Percentiles rank a stretch among this genome's conserved stretches.
phyloP scores from a whole-genome alignment of 2,888 invertebrate genomes.

The Blera fallax region DNA sequence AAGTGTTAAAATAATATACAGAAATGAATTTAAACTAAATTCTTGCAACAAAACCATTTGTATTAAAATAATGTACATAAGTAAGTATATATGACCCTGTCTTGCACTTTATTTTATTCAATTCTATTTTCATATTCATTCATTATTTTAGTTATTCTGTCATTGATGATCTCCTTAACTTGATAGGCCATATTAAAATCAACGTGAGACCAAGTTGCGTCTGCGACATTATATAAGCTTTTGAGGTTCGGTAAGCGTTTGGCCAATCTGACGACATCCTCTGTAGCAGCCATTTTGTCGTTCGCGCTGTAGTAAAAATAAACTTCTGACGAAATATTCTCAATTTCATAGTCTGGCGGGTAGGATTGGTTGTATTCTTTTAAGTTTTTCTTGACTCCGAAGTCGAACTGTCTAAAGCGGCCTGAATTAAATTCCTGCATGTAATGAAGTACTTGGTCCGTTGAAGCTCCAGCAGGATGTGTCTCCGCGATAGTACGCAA shows the following conservation, averaged over 20 bases:
- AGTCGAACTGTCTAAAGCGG: conserved; percentile 75
- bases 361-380: conserved; percentile 71
- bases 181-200: conserved; percentile 74
- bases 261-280: conserved; percentile 75
- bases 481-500: conserved; percentile 75
- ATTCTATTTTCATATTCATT: background rate
- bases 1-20: no score
- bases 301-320: conserved; percentile 77
- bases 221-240: conserved; percentile 73
- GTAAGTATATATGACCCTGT: no score
- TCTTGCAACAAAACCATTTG: no score
- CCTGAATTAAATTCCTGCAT: conserved; percentile 76
- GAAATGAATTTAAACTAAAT: no score
- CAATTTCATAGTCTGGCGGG: conserved; percentile 76
- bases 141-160: conserved; percentile 64
- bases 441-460: conserved; percentile 77
- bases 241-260: conserved; percentile 73
- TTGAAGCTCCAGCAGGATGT: conserved; percentile 77
- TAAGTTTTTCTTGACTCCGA: conserved; percentile 76
- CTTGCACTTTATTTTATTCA: background rate
- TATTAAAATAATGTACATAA: no score
- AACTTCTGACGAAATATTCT: conserved; percentile 73
- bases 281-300: conserved; percentile 75
- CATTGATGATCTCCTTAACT: conserved; percentile 74
- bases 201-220: conserved; percentile 75